Evolutionary conservation across 2,797 vertebrate species (phyloP).

Genomic region (Otolemur crassicaudatus): DNA sequence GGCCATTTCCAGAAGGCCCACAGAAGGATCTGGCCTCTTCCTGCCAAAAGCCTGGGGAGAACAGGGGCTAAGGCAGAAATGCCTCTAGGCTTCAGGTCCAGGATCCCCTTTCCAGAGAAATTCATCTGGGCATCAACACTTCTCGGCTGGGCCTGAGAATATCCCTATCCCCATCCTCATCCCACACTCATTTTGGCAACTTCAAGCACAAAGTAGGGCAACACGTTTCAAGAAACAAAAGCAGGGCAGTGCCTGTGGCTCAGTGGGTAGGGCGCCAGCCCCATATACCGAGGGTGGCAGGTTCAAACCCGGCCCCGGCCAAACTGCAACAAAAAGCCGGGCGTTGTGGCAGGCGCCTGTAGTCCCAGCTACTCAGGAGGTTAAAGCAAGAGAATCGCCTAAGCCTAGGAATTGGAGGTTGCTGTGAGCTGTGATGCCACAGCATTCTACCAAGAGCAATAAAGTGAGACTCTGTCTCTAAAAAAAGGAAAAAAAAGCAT

Average conservation of each 20-base stretch:
- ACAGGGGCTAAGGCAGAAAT: background rate
- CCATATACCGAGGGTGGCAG: too few species aligned
- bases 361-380: too few species aligned
- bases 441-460: too few species aligned
- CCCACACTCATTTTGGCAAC: background rate
- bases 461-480: too few species aligned
- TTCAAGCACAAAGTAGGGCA: conserved; percentile 13
- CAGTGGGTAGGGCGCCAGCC: too few species aligned
- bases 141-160: background rate
- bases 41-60: background rate
- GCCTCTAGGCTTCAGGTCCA: background rate
- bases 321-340: too few species aligned
- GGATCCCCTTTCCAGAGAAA: background rate
- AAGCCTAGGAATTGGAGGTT: too few species aligned
- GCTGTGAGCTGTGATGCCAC: too few species aligned
- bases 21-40: conserved; percentile 15
- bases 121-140: background rate
- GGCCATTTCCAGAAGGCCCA: background rate
- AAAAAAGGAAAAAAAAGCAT: too few species aligned
- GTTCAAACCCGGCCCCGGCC: too few species aligned
- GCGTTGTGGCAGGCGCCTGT: too few species aligned
- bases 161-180: background rate
- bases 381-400: too few species aligned
- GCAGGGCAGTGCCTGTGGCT: background rate
- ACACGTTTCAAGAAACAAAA: background rate